Evolutionary conservation across 2,797 vertebrate genomes (phyloP), one percentile per base, ranked within the genome.

Genomic region (Chiloscyllium punctatum): DNA sequence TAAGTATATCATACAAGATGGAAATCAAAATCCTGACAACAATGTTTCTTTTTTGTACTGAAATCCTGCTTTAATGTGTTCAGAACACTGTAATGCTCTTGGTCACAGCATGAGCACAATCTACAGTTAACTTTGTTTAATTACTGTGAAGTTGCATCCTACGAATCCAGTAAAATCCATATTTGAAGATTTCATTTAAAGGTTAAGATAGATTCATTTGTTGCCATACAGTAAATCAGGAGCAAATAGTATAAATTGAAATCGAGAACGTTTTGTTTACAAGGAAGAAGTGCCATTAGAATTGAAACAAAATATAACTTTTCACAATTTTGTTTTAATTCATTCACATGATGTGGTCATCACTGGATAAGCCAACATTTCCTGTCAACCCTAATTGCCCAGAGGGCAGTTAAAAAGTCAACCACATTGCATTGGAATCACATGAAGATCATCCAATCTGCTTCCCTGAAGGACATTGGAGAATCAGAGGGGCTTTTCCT

Each of bases 1-100:
- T 71, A 74, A 53, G 25, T 16, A 33, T 30, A 97, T 95, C 96
- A 96, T 97, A 97, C 95, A 1, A 0, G 97, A 96, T 96, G 96
- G 97, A 97, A 97, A 95, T 74, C 91, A 51, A 95, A 57, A 57
- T 53, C 33, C 94, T n/a, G 27, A 42, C 21, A 84, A 23, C 90
- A 69, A 30, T 42, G 57, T 92, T 69, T 51, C 13, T 21, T 77
- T 51, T 4, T 77, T 74, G 53, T 30, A 53, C 7, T 77, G 48
- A 74, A 68, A 37, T 87, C 48, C 15, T 68, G 33, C 95, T 66
- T 23, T 18, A 42, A 71, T 27, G n/a, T 95, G 42, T 57, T 95
- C 37, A 37, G 48, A 95, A 77, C 53, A 72, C 16, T 69, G 21
- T 79, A 53, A 77, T n/a, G 30, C 11, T 33, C 33, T 33, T 92